These are phyloP conservation scores for Chamaetylas fuelleborni DNA, from an alignment of 2,113 vertebrate genomes.

Conservation along the genomic window DNA sequence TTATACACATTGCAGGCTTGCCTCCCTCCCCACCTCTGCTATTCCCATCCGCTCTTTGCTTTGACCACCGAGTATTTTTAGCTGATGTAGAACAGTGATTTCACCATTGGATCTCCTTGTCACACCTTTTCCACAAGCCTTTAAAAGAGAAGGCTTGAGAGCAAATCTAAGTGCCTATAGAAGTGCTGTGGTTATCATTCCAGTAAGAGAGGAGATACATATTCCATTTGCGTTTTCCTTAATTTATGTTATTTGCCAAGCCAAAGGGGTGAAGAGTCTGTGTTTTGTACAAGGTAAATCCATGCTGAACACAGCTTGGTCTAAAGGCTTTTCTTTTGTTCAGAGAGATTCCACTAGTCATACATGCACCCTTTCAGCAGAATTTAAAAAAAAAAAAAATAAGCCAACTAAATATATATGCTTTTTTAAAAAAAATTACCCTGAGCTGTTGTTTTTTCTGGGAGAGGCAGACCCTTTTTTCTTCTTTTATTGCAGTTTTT, in stretches of 20 bases:
- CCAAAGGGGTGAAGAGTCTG: neutral
- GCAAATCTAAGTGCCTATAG: neutral
- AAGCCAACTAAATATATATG: neutral
- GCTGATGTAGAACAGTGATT: neutral
- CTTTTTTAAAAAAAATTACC: neutral
- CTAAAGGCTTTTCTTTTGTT: neutral
- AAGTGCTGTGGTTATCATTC: neutral
- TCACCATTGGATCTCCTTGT: neutral
- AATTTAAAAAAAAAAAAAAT: too few relatives aligned
- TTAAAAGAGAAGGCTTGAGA: neutral
- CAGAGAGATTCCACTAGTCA: neutral
- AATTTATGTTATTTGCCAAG: neutral
- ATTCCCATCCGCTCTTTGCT: neutral
- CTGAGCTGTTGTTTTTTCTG: neutral
- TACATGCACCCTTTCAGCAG: neutral
- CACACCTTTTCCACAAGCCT: neutral
- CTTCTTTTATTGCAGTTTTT: neutral
- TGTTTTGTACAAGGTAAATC: neutral
- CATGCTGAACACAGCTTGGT: neutral
- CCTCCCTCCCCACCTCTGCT: conserved; percentile 7
- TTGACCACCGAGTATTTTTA: conserved; percentile 30
- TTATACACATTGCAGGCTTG: neutral
- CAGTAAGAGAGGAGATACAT: neutral
- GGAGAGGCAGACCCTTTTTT: neutral
- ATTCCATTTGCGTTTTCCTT: neutral